Evolutionary conservation across 1,140 invertebrate genomes (phyloP).

Genomic region (Rhopalosiphum maidis): DNA sequence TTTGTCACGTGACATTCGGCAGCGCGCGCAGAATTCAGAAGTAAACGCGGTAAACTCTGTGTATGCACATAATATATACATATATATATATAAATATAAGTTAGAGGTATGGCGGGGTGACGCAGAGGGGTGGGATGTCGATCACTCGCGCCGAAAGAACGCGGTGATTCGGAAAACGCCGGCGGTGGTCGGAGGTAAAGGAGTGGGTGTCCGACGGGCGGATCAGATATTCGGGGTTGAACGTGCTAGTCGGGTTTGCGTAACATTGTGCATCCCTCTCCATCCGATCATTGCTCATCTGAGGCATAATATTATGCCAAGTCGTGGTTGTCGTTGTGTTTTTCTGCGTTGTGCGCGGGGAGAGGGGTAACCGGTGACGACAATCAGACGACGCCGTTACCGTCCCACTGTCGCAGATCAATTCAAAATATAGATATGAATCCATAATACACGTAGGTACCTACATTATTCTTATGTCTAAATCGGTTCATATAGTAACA

Average conservation of each 20-base stretch:
- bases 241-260: background rate
- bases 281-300: background rate
- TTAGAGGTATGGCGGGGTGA: background rate
- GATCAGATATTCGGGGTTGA: background rate
- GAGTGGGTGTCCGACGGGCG: background rate
- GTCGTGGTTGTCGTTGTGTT: background rate
- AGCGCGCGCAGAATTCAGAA: background rate
- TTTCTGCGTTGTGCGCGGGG: too few relatives aligned
- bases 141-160: background rate
- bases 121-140: background rate
- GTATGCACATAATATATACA: background rate
- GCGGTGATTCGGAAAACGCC: conserved; percentile 15
- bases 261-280: background rate
- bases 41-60: background rate
- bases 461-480: background rate
- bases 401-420: background rate
- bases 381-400: background rate
- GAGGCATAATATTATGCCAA: background rate
- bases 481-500: too few relatives aligned
- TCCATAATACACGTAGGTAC: background rate
- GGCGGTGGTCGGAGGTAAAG: background rate
- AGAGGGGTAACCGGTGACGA: accelerated
- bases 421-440: background rate
- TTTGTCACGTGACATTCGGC: background rate
- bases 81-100: too few relatives aligned